Base-by-base conservation (phyloP, 1,140 invertebrate species). In the Drosophila rhopaloa region DNA sequence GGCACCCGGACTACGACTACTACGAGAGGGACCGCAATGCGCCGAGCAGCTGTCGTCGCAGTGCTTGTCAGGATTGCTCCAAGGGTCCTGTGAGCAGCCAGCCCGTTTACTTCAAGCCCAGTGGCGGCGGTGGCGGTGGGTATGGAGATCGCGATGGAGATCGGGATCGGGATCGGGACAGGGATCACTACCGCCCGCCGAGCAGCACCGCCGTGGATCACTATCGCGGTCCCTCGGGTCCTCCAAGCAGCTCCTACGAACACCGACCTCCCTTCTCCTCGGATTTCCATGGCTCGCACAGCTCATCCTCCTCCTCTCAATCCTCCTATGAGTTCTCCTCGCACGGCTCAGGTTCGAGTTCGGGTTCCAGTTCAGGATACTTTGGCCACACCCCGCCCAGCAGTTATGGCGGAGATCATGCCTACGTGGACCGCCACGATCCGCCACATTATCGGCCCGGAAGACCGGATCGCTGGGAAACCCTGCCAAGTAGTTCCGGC, bases 1-100 rank as follows among this genome's bases (percentile, higher is more conserved):
- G 93, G 32, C 96, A 97, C 91, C 94, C 94, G 13, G 94, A 95
- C 38, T 97, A 95, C 72, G 96, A 97, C 90, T 97, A 96, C 79
- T 97, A 96, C 80, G 95, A 96, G 72, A 93, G 94, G 16, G 95
- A 97, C 90, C 91, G 95, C 50, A 95, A 95, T 81, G 90, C 91
- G 9, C 80, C 88, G 0, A 83, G 83, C 16, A 93, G 93, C 63
- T 94, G 93, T 66, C 71, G 93, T 2, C 71, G 85, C 0, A 83
- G 73, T 54, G 54, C 68, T 10, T 92, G 91, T 50, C 81, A 81
- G 58, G 91, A 92, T 47, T 92, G 92, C 57, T 80, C 73, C 53
- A 82, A 81, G 54, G 76, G 67, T n/a, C 89, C 76, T 3, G 46
- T 82, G 6, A 78, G 66, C 54, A 86, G 81, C 29, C 79, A 81